Conservation (phyloP, 2,797 vertebrate genomes). For the Telmatherina bonti region DNA sequence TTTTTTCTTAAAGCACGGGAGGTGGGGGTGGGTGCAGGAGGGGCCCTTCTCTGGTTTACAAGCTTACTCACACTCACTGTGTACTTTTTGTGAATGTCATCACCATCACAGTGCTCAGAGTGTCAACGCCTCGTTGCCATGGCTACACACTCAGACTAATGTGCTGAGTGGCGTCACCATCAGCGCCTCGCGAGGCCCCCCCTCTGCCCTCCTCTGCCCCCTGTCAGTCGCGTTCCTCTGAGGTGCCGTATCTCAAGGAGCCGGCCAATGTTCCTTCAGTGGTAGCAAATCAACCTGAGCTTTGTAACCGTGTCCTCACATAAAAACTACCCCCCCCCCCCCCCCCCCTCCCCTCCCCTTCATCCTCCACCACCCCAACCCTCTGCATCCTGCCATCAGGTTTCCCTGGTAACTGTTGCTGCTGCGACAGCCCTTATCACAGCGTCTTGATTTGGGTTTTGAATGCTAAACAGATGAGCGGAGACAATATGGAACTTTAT, state of each 20-base stretch:
- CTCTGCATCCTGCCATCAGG: constrained; percentile 78
- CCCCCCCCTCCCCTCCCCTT: constrained; percentile 7
- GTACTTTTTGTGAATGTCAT: constrained; percentile 78
- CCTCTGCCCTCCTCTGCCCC: too few species aligned
- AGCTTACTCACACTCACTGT: constrained; percentile 51
- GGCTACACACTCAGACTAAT: constrained; percentile 73
- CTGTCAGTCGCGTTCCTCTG: constrained; percentile 55
- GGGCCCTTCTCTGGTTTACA: constrained; percentile 66
- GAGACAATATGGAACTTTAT: constrained; percentile 49
- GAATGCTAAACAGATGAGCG: constrained; percentile 73
- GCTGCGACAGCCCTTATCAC: constrained; percentile 78
- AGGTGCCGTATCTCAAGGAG: constrained; percentile 54
- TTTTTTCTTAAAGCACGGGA: constrained; percentile 58
- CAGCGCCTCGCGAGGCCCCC: constrained; percentile 42
- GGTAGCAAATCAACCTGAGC: constrained; percentile 66
- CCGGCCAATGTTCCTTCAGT: constrained; percentile 54
- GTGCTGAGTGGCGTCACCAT: constrained; percentile 65
- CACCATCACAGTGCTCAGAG: constrained; percentile 70
- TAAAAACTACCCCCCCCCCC: constrained; percentile 25
- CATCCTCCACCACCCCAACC: constrained; percentile 8
- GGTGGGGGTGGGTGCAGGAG: constrained; percentile 52
- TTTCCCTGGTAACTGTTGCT: constrained; percentile 86
- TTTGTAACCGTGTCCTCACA: constrained; percentile 62
- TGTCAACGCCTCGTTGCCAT: constrained; percentile 80
- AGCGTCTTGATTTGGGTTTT: constrained; percentile 71